These are phyloP conservation scores for Lutjanus campechanus DNA, from an alignment of 2,797 vertebrate species.

Conservation along the genomic window DNA sequence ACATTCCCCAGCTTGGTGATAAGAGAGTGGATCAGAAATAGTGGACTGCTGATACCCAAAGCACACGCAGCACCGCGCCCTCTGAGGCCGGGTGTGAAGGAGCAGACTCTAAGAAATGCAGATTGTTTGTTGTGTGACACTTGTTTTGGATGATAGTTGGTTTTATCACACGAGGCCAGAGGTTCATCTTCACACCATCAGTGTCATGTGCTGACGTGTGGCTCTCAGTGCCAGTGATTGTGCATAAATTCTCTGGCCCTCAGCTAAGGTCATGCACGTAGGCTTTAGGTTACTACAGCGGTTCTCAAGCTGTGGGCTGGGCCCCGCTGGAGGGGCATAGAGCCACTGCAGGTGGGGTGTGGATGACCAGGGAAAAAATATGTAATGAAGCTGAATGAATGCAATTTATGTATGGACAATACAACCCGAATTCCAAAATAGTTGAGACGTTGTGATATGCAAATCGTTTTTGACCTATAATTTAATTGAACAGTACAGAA, in stretches of 20 bases:
- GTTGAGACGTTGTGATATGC: too few relatives aligned
- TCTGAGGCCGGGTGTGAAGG: conserved; percentile 27
- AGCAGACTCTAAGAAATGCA: conserved; percentile 30
- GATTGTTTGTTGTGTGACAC: conserved; percentile 23
- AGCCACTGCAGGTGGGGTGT: too few relatives aligned
- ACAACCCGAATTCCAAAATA: too few relatives aligned
- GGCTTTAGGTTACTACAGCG: background rate
- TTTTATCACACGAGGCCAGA: background rate
- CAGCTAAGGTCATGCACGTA: background rate
- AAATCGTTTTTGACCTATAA: too few relatives aligned
- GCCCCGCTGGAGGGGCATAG: too few relatives aligned
- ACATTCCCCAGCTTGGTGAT: conserved; percentile 84
- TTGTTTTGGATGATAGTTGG: conserved; percentile 5
- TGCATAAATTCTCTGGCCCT: background rate
- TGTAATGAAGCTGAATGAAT: too few relatives aligned
- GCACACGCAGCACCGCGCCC: conserved; percentile 51
- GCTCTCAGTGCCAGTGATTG: background rate
- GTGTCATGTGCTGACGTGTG: background rate
- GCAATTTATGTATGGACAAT: too few relatives aligned
- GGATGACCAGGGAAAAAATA: too few relatives aligned
- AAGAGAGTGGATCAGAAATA: conserved; percentile 77
- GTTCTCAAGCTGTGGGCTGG: too few relatives aligned
- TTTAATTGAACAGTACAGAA: too few relatives aligned
- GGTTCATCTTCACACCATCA: background rate
- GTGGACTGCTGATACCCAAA: conserved; percentile 66